These are phyloP conservation scores for Psittacula cyanocephala DNA, from an alignment of 2,113 vertebrate genomes.

Conservation along the genomic window DNA sequence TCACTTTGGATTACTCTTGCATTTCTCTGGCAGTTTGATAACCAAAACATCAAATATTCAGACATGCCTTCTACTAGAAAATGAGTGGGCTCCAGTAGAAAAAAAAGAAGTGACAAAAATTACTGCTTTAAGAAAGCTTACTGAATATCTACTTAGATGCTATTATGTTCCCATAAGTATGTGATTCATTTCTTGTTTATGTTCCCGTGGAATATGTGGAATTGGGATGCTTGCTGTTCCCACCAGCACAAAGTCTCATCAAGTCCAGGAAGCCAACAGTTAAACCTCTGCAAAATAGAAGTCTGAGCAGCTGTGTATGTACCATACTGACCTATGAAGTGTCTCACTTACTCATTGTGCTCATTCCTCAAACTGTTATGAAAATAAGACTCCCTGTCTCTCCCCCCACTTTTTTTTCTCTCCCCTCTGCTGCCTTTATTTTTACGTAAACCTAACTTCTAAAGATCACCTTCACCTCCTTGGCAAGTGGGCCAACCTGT, in stretches of 20 bases:
- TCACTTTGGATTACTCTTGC: neutral
- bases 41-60: neutral
- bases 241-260: neutral
- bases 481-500: neutral
- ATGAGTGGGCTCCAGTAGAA: neutral
- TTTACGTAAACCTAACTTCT: neutral
- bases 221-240: neutral
- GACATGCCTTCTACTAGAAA: neutral
- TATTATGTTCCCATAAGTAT: neutral
- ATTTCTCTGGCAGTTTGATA: neutral
- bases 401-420: neutral
- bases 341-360: neutral
- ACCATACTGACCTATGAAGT: neutral
- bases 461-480: neutral
- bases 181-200: neutral
- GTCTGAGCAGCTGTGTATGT: neutral
- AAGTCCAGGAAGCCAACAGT: neutral
- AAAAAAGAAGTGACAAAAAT: neutral
- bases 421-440: neutral
- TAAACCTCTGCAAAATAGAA: neutral
- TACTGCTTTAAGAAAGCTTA: neutral
- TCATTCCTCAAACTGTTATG: neutral
- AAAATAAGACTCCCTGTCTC: neutral
- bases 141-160: neutral
- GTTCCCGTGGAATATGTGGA: neutral